phyloP scores from a whole-genome alignment of 1,140 invertebrate genomes.

The Lucilia cuprina region DNA sequence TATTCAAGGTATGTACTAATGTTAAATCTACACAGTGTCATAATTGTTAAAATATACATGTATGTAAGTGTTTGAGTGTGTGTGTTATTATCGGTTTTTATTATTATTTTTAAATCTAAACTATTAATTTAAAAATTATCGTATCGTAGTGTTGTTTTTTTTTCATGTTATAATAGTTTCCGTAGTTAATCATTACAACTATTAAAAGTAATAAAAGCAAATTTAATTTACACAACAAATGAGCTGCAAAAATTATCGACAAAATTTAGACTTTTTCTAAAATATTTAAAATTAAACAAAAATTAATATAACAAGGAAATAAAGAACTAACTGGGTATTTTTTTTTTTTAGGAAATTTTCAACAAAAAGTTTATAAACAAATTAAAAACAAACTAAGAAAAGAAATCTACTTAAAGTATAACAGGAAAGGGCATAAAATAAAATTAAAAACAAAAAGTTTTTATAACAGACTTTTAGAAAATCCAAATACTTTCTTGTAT shows the following conservation, averaged over 20 bases:
- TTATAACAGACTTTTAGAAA: slow-evolving; percentile 26
- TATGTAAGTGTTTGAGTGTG: neutral
- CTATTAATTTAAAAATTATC: neutral
- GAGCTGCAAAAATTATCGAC: no score
- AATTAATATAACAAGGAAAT: no score
- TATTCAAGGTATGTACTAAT: neutral
- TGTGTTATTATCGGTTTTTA: no score
- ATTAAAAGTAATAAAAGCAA: no score
- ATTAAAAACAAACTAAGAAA: neutral
- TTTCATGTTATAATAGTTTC: no score
- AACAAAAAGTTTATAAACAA: neutral
- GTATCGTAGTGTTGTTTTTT: neutral
- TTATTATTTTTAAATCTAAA: no score
- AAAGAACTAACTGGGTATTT: no score
- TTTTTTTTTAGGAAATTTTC: neutral
- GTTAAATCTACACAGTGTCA: neutral
- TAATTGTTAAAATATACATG: neutral
- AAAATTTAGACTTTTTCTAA: no score
- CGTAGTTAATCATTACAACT: no score
- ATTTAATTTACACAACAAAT: no score
- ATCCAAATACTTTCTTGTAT: slow-evolving; percentile 82
- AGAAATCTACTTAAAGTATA: neutral
- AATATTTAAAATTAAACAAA: no score
- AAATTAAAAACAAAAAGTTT: neutral
- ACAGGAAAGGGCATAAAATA: neutral